Evolutionary conservation across 2,888 invertebrate genomes (phyloP).

Genomic region (Exocentrus adspersus): DNA sequence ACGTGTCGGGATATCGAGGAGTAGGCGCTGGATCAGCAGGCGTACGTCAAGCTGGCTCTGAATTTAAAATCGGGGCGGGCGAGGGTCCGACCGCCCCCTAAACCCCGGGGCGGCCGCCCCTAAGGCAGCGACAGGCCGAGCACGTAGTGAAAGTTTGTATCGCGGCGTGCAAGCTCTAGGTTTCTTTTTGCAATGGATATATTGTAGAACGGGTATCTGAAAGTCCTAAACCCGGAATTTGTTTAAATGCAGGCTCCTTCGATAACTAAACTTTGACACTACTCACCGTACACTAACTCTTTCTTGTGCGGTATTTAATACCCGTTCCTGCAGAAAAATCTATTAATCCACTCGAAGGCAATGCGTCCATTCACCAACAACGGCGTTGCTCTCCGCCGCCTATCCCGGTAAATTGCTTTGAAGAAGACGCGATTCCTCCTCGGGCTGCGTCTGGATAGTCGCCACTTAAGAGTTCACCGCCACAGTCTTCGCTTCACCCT

Average conservation of each 20-base stretch:
- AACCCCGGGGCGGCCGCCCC: constrained; percentile 6
- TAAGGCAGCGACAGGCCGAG: constrained; percentile 14
- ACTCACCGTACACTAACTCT: not conserved
- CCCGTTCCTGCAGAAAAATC: too few relatives aligned
- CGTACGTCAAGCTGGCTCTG: constrained; percentile 15
- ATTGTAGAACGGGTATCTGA: too few relatives aligned
- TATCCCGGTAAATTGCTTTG: too few relatives aligned
- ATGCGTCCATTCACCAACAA: too few relatives aligned
- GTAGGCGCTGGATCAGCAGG: constrained; percentile 10
- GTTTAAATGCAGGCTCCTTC: too few relatives aligned
- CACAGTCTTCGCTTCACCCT: constrained; percentile 43
- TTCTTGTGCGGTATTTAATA: too few relatives aligned
- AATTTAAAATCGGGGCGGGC: constrained; percentile 19
- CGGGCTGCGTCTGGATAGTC: constrained; percentile 45
- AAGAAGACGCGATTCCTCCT: too few relatives aligned
- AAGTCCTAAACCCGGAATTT: too few relatives aligned
- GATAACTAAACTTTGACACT: too few relatives aligned
- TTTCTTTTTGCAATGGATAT: not conserved
- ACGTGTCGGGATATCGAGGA: constrained; percentile 15
- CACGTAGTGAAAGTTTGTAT: constrained; percentile 22
- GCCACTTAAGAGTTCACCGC: constrained; percentile 45
- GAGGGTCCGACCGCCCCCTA: too few relatives aligned
- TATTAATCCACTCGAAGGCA: too few relatives aligned
- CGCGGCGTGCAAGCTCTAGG: not conserved
- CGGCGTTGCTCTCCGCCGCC: too few relatives aligned